Percentiles rank a stretch among this genome's conserved stretches.
Conservation (phyloP, 2,888 invertebrate genomes). For the Oligia fasciuncula region DNA sequence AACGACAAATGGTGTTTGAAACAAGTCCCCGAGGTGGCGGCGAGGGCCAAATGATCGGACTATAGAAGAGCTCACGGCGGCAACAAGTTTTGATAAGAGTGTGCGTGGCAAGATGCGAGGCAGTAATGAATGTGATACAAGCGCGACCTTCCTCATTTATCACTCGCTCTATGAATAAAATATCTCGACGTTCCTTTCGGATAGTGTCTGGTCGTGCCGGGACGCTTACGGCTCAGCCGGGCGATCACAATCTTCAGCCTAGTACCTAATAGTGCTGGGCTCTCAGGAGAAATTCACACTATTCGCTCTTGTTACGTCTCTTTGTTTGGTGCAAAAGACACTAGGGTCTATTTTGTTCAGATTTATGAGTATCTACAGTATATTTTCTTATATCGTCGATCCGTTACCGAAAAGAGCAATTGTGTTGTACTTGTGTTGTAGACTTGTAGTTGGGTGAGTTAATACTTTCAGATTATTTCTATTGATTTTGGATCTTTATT, state of each 20-base stretch:
- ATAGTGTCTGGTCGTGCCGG: conserved; percentile 84
- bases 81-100: conserved; percentile 88
- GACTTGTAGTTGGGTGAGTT: neutral
- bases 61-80: conserved; percentile 79
- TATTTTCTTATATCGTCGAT: conserved; percentile 49
- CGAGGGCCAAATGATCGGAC: conserved; percentile 77
- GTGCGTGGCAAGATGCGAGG: conserved; percentile 84
- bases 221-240: conserved; percentile 80
- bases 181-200: conserved; percentile 85
- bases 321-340: conserved; percentile 76
- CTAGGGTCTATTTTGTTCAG: conserved; percentile 69
- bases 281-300: conserved; percentile 82
- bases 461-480: conserved; percentile 1
- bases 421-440: too few relatives aligned
- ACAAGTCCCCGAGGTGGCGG: conserved; percentile 82
- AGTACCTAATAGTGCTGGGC: conserved; percentile 79
- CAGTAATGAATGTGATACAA: conserved; percentile 88
- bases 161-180: conserved; percentile 88
- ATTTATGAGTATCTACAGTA: conserved; percentile 46
- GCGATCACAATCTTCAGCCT: conserved; percentile 82
- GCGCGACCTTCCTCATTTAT: conserved; percentile 86
- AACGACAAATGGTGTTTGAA: conserved; percentile 83
- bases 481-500: neutral
- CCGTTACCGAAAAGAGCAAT: conserved; percentile 12
- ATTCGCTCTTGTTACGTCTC: conserved; percentile 71